These are phyloP conservation scores for Pediacus dermestoides DNA, from an alignment of 2,888 invertebrate genomes.

Conservation along the genomic window DNA sequence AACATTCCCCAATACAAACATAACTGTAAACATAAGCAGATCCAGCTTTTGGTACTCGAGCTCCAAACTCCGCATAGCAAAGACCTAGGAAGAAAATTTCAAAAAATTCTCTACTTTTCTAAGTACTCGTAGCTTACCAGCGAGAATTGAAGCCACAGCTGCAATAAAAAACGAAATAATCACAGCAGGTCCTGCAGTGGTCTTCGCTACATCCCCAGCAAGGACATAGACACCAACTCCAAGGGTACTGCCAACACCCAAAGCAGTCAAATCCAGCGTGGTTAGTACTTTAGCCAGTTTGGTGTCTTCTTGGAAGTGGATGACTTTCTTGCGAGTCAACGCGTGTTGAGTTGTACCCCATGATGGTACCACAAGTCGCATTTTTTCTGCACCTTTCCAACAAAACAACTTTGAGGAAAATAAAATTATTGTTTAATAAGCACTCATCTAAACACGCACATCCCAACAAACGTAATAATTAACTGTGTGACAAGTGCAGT, in stretches of 20 bases:
- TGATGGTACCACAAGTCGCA: constrained; percentile 26
- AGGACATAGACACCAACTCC: constrained; percentile 90
- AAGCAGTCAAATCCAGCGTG: constrained; percentile 76
- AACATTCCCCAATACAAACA: constrained; percentile 87
- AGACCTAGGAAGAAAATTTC: constrained; percentile 55
- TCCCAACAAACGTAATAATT: no score
- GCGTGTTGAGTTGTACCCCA: constrained; percentile 35
- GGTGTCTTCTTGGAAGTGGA: constrained; percentile 48
- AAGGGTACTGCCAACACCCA: constrained; percentile 79
- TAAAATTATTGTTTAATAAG: constrained; percentile 13
- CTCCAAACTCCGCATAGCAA: constrained; percentile 90
- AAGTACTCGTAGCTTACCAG: constrained; percentile 58
- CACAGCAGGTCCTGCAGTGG: constrained; percentile 81
- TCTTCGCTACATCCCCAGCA: constrained; percentile 78
- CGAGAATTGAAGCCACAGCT: constrained; percentile 84
- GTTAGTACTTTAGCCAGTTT: constrained; percentile 70
- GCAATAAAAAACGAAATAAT: constrained; percentile 84
- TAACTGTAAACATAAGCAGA: constrained; percentile 93
- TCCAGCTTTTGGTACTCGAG: constrained; percentile 84
- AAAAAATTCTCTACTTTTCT: neutral
- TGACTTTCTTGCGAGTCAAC: constrained; percentile 49
- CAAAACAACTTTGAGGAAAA: no score
- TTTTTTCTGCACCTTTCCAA: constrained; percentile 20
- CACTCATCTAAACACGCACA: constrained; percentile 20
- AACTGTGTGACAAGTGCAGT: no score